Percentiles rank a stretch among this genome's conserved stretches.
phyloP scores from a whole-genome alignment of 2,797 vertebrate genomes.

The Lepus townsendii region DNA sequence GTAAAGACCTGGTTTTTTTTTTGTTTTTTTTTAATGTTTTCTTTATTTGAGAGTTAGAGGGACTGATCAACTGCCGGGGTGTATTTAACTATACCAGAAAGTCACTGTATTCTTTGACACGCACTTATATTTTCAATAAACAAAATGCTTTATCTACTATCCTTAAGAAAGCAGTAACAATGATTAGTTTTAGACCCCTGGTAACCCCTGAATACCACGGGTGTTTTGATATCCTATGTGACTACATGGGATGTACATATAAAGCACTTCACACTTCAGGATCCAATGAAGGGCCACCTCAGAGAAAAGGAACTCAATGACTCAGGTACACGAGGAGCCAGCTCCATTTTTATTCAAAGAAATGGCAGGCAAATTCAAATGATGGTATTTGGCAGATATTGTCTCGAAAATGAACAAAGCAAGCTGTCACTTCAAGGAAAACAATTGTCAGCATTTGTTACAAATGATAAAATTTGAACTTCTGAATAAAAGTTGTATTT shows the following conservation, averaged over 20 bases:
- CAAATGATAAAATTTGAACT: conserved; percentile 51
- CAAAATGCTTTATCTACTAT: neutral
- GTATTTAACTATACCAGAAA: neutral
- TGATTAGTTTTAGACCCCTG: neutral
- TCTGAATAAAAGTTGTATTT: neutral
- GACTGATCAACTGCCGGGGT: too few species aligned
- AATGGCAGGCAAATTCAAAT: conserved; percentile 10
- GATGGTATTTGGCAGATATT: neutral
- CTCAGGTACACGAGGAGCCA: neutral
- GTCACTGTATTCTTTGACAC: neutral
- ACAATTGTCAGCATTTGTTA: neutral
- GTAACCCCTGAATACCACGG: neutral
- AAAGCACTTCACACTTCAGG: neutral
- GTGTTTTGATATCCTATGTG: neutral
- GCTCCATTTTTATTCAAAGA: neutral
- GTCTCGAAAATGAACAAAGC: conserved; percentile 30
- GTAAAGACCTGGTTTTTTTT: too few species aligned
- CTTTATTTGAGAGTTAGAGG: too few species aligned
- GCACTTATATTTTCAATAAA: neutral
- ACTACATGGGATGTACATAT: neutral
- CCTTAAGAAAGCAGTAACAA: neutral
- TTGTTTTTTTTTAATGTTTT: too few species aligned
- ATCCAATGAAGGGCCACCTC: neutral
- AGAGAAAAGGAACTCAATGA: neutral
- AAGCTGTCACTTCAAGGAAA: conserved; percentile 18